Evolutionary conservation across 1,140 invertebrate species (phyloP).

Genomic region (Drosophila ficusphila): DNA sequence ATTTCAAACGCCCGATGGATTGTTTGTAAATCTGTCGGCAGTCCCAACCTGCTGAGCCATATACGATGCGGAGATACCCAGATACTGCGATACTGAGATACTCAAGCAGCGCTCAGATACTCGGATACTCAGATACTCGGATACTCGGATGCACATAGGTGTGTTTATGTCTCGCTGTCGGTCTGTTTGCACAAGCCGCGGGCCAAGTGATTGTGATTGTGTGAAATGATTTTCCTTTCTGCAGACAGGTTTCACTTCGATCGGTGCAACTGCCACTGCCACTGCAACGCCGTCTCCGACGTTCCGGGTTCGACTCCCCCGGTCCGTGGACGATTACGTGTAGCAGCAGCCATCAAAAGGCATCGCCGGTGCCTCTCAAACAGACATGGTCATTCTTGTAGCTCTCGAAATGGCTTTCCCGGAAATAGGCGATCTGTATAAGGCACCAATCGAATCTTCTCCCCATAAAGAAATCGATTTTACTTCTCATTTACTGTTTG

Average conservation of each 20-base stretch:
- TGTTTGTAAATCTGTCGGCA: constrained; percentile 76
- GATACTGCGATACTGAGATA: constrained; percentile 4
- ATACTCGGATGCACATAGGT: constrained; percentile 25
- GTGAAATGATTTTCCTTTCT: constrained; percentile 79
- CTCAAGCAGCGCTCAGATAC: constrained; percentile 1
- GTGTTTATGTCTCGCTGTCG: constrained; percentile 54
- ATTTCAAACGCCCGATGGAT: constrained; percentile 53
- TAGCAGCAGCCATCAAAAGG: constrained; percentile 59
- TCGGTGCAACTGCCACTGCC: constrained; percentile 39
- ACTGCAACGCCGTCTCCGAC: constrained; percentile 37
- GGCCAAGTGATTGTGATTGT: constrained; percentile 53
- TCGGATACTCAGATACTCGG: constrained; percentile 6
- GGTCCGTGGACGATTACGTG: constrained; percentile 68
- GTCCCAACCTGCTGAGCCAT: constrained; percentile 54
- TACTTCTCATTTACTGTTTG: too few relatives aligned
- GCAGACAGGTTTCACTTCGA: constrained; percentile 76
- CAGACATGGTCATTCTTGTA: constrained; percentile 12
- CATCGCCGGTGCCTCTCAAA: constrained; percentile 54
- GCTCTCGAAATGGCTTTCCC: neutral
- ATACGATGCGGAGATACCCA: constrained; percentile 32
- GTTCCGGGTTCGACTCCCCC: constrained; percentile 75
- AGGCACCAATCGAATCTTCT: neutral
- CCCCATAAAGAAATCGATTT: neutral
- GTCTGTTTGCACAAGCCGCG: constrained; percentile 72
- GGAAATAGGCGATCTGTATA: neutral